phyloP scores from a whole-genome alignment of 2,113 vertebrate genomes.

The Aleadryas rufinucha region DNA sequence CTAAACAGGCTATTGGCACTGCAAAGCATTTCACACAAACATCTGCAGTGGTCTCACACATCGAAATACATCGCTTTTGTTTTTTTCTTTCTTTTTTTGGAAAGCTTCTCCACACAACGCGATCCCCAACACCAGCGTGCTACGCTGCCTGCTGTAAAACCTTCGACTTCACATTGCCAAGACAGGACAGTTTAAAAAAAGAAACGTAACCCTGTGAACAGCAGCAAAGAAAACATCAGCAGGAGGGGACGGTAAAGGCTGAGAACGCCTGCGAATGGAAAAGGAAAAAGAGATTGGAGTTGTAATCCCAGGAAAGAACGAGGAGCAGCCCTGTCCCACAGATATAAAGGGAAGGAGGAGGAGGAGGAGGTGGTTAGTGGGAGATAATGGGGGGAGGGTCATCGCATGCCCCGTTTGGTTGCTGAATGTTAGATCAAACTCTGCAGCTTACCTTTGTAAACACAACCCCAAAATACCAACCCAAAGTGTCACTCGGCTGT shows the following conservation, averaged over 20 bases:
- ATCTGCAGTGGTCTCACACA: background rate
- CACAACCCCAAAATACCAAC: constrained; percentile 44
- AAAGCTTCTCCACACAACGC: background rate
- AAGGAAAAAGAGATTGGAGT: constrained; percentile 28
- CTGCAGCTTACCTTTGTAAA: constrained; percentile 45
- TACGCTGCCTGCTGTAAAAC: constrained; percentile 21
- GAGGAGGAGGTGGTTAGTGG: constrained; percentile 48
- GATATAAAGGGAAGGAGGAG: constrained; percentile 36
- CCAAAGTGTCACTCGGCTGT: constrained; percentile 11
- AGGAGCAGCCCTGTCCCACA: constrained; percentile 45
- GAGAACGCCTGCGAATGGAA: background rate
- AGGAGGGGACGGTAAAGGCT: constrained; percentile 6
- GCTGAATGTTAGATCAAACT: constrained; percentile 28
- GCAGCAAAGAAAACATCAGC: constrained; percentile 22
- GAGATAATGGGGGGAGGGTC: constrained; percentile 27
- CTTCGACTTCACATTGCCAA: background rate
- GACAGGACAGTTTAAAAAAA: constrained; percentile 31
- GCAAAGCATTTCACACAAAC: constrained; percentile 1
- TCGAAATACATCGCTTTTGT: background rate
- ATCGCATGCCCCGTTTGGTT: background rate
- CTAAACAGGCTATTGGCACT: background rate
- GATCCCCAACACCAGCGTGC: background rate
- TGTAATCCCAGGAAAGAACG: constrained; percentile 24
- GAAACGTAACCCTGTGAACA: background rate
- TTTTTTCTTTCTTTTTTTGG: background rate